Percentiles rank a stretch among this genome's conserved stretches.
These are phyloP conservation scores for Semotilus atromaculatus DNA, from an alignment of 2,797 vertebrate species.

Conservation along the genomic window DNA sequence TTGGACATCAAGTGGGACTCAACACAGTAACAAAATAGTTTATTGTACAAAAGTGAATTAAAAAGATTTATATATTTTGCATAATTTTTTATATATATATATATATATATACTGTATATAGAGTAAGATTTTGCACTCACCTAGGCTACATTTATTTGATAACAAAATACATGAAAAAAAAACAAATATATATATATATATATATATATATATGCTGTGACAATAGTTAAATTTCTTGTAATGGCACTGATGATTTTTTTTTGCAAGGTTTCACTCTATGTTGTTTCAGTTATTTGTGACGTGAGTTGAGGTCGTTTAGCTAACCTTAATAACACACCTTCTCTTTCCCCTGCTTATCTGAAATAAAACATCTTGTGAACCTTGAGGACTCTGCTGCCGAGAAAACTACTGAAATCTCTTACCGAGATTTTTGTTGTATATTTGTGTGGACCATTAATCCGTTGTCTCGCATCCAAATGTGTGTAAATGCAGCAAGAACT, in stretches of 20 bases:
- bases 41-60: neutral
- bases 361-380: neutral
- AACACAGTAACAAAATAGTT: neutral
- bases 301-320: neutral
- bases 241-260: conserved; percentile 35
- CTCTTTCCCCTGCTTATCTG: conserved; percentile 7
- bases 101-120: too few species aligned
- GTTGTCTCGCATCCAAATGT: conserved; percentile 50
- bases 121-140: too few species aligned
- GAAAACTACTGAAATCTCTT: conserved; percentile 4
- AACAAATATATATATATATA: neutral
- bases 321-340: conserved; percentile 22
- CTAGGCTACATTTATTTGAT: too few species aligned
- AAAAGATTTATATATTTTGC: neutral
- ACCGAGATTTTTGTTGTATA: neutral
- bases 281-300: conserved; percentile 44
- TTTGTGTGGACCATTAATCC: conserved; percentile 42
- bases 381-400: conserved; percentile 11
- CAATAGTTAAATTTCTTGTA: neutral
- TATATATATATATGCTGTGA: neutral
- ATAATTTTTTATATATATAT: too few species aligned
- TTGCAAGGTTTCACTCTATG: conserved; percentile 49
- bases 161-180: too few species aligned
- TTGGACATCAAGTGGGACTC: neutral
- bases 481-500: conserved; percentile 44